phyloP scores from a whole-genome alignment of 2,113 vertebrate genomes.

The Semicossyphus pulcher region DNA sequence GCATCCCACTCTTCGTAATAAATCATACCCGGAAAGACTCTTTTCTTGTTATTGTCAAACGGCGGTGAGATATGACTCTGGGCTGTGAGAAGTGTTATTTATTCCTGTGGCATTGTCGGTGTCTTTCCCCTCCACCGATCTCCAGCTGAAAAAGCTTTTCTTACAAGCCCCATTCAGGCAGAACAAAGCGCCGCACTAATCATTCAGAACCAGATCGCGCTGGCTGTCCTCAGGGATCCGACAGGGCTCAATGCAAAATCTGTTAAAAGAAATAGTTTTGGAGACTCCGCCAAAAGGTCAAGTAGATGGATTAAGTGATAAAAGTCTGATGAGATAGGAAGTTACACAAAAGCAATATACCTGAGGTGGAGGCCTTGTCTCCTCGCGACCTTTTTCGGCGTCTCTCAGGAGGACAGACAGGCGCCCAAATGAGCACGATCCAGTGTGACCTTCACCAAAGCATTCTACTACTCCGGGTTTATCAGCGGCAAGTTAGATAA shows the following conservation, averaged over 20 bases:
- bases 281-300: conserved; percentile 82
- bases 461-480: conserved; percentile 7
- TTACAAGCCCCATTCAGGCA: conserved; percentile 56
- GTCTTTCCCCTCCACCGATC: conserved; percentile 56
- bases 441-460: conserved; percentile 35
- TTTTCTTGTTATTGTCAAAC: conserved; percentile 65
- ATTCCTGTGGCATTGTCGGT: conserved; percentile 72
- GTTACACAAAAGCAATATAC: conserved; percentile 78
- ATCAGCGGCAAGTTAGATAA: conserved; percentile 37
- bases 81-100: conserved; percentile 66
- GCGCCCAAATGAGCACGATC: conserved; percentile 14
- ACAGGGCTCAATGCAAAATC: conserved; percentile 74
- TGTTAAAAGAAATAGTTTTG: conserved; percentile 77
- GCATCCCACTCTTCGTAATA: conserved; percentile 61
- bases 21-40: conserved; percentile 61
- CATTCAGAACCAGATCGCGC: conserved; percentile 63
- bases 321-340: conserved; percentile 82
- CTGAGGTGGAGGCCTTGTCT: conserved; percentile 65
- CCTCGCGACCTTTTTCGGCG: conserved; percentile 82
- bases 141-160: conserved; percentile 71
- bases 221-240: conserved; percentile 52
- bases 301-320: conserved; percentile 76
- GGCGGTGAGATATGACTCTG: conserved; percentile 62
- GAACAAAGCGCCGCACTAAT: conserved; percentile 77
- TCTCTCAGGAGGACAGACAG: conserved; percentile 64